Evolutionary conservation across 2,888 invertebrate genomes (phyloP).

Genomic region (Drosophila stalkeri): DNA sequence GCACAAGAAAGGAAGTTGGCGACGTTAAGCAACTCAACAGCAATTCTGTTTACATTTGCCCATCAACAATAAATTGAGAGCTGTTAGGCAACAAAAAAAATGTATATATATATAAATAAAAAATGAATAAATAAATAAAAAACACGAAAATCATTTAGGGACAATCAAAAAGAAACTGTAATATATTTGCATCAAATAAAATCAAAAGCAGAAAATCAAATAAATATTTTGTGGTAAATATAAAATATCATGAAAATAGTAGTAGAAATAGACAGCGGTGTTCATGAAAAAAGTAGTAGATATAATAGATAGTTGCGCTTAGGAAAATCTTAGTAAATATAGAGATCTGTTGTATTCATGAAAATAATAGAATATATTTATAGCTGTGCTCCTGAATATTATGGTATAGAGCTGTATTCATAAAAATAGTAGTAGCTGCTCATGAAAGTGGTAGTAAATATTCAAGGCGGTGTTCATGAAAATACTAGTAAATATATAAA

Average conservation of each 20-base stretch:
- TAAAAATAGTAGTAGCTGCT: not conserved
- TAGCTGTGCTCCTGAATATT: not conserved
- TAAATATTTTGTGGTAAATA: not conserved
- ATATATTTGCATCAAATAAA: constrained; percentile 1
- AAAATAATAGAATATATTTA: not conserved
- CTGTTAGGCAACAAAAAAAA: constrained; percentile 24
- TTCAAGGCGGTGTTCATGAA: too few species aligned
- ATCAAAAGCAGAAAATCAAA: constrained; percentile 1
- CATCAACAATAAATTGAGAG: constrained; percentile 57
- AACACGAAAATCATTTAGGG: constrained; percentile 26
- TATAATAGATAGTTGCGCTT: not conserved
- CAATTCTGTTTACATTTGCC: constrained; percentile 39
- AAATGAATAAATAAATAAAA: too few species aligned
- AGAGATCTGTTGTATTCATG: too few species aligned
- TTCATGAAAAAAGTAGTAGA: not conserved
- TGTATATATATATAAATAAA: too few species aligned
- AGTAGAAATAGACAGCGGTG: not conserved
- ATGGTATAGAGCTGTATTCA: not conserved
- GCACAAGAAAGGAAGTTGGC: constrained; percentile 35
- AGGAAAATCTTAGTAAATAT: too few species aligned
- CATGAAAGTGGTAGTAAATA: too few species aligned
- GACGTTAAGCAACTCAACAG: constrained; percentile 54
- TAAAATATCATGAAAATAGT: not conserved
- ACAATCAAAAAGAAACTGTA: constrained; percentile 32
- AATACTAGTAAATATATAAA: too few species aligned